Percentiles rank a stretch among this genome's conserved stretches.
These are phyloP conservation scores for Pseudochirops cupreus DNA, from an alignment of 2,797 vertebrate species.

Conservation along the genomic window DNA sequence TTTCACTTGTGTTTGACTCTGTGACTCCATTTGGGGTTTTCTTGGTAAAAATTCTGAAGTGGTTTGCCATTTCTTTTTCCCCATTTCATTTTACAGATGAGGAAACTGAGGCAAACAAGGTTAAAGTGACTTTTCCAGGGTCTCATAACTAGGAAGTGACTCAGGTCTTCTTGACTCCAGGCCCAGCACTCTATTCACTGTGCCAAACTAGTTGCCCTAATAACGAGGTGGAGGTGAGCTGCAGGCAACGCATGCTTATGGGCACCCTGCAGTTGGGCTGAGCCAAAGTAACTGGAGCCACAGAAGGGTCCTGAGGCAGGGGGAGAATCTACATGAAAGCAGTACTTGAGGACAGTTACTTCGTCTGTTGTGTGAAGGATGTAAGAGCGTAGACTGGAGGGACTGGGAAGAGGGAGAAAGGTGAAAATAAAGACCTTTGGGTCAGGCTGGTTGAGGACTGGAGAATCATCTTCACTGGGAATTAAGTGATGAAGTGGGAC, in stretches of 20 bases:
- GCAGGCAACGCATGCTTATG: background rate
- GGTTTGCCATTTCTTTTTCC: background rate
- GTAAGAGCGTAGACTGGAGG: background rate
- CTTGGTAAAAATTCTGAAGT: background rate
- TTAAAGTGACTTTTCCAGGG: background rate
- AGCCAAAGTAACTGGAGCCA: background rate
- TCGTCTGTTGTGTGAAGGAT: background rate
- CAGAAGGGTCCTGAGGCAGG: background rate
- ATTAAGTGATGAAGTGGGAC: background rate
- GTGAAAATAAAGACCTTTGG: background rate
- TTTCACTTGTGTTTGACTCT: too few species aligned
- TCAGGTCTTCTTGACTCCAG: background rate
- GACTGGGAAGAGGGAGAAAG: background rate
- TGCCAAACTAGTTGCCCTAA: background rate
- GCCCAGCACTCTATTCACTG: background rate
- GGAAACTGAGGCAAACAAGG: background rate
- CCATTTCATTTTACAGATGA: background rate
- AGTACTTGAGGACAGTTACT: background rate
- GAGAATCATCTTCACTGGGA: background rate
- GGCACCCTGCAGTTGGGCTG: background rate
- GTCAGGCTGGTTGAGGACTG: background rate
- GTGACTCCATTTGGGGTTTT: background rate
- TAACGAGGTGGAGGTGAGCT: background rate
- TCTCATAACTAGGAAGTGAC: background rate
- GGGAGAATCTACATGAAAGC: background rate